These are phyloP conservation scores for Dipodomys spectabilis DNA, from an alignment of 2,113 vertebrate genomes.

Conservation along the genomic window DNA sequence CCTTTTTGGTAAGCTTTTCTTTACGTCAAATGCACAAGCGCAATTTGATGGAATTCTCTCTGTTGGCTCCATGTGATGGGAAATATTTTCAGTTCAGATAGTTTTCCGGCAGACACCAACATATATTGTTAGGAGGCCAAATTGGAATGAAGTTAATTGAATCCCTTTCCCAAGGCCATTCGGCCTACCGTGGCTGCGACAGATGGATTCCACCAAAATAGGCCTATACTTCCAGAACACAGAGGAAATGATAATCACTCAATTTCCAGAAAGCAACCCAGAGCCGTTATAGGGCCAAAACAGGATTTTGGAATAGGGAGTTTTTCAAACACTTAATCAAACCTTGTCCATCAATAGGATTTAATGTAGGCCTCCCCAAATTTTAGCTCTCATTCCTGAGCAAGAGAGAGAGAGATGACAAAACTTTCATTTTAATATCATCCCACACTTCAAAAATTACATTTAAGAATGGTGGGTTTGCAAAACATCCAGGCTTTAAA, in stretches of 20 bases:
- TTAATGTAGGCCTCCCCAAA: background rate
- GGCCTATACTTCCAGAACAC: background rate
- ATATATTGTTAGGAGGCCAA: background rate
- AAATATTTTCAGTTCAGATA: background rate
- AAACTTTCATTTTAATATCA: slow-evolving; percentile 34
- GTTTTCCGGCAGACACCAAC: background rate
- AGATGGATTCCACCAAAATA: background rate
- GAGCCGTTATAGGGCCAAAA: background rate
- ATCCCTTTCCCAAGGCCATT: rapidly evolving
- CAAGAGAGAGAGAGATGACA: background rate
- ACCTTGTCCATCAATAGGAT: background rate
- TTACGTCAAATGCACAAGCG: background rate
- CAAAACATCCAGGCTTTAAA: slow-evolving; percentile 54
- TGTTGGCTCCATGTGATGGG: background rate
- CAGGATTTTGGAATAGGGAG: slow-evolving; percentile 12
- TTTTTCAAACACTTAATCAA: slow-evolving; percentile 21
- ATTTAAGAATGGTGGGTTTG: background rate
- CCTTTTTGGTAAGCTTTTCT: background rate
- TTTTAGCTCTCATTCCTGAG: background rate
- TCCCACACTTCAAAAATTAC: slow-evolving; percentile 27
- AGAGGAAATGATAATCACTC: background rate
- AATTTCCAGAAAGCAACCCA: background rate
- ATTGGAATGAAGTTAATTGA: background rate
- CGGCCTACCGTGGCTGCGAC: background rate
- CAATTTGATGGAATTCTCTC: background rate